phyloP scores from a whole-genome alignment of 92 coral and sea anemone species.

The Porites cylindrica region DNA sequence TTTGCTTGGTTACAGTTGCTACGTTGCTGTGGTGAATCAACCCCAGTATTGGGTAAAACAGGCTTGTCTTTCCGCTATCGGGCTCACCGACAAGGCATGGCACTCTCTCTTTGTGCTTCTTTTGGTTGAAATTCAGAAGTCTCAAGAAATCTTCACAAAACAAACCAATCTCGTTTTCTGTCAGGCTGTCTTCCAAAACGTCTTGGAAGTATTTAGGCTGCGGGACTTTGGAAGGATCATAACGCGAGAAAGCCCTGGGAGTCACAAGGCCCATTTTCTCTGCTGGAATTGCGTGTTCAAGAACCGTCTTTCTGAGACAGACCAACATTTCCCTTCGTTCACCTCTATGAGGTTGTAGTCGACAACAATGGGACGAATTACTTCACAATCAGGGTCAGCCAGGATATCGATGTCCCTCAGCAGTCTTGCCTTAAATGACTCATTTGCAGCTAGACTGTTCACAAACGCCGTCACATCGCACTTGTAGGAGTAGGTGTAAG shows the following conservation, averaged over 20 bases:
- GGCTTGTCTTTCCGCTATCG: constrained; percentile 38
- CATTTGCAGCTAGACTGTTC: constrained; percentile 53
- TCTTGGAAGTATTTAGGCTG: neutral
- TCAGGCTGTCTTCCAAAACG: neutral
- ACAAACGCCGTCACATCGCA: constrained; percentile 46
- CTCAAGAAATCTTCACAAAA: constrained; percentile 44
- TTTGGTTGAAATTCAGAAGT: constrained; percentile 21
- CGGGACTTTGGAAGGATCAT: neutral
- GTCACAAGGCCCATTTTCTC: constrained; percentile 19
- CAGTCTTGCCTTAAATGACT: constrained; percentile 46
- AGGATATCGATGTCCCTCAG: constrained; percentile 40
- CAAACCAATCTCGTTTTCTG: neutral
- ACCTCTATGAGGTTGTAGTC: constrained; percentile 61
- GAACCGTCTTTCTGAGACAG: constrained; percentile 35
- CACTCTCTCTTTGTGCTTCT: neutral
- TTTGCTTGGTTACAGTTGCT: constrained; percentile 28
- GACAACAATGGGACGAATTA: constrained; percentile 42
- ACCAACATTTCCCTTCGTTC: constrained; percentile 38
- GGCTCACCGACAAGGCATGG: constrained; percentile 32
- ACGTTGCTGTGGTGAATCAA: constrained; percentile 33
- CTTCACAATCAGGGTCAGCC: constrained; percentile 57
- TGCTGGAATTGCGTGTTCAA: constrained; percentile 22
- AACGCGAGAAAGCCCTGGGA: neutral
- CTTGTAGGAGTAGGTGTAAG: constrained; percentile 37
- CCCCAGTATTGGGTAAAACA: constrained; percentile 33